Base-by-base conservation (phyloP, 2,797 vertebrate genomes). In the Pseudochromis fuscus region DNA sequence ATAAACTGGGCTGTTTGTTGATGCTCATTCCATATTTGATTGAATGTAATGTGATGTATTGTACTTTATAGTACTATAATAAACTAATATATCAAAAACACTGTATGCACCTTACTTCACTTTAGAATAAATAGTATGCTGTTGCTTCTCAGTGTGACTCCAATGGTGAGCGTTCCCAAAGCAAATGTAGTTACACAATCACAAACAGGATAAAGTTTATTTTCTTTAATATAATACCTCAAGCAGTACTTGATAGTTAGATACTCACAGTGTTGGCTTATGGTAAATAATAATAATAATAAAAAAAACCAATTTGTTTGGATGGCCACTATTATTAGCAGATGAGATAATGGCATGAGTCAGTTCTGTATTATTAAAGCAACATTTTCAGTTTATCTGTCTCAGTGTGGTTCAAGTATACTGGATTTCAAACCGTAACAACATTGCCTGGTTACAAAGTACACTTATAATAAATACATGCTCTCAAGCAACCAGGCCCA, bases 51-150 rank as follows among this genome's bases (percentile, higher is more conserved):
- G 19, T 51, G 18, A 11, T 27, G 42, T 35, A 25, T 19, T 37
- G 37, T 9, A 51, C n/a, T 30, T 18, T 75, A 25, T 60, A n/a
- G n/a, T n/a, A n/a, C n/a, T n/a, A n/a, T 38, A 69, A 55, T 4
- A 51, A 18, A 24, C 12, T 48, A 25, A 27, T 16, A n/a, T 19
- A 40, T 2, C 3, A 57, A 40, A 51, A 18, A 16, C n/a, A 9
- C 44, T 71, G 3, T 64, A 24, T 83, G 73, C 60, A 87, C 77
- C 81, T 79, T 10, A 65, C 33, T 60, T 69, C 83, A 48, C 84
- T 70, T 28, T 37, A 42, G 5, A 89, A 86, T 91, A 85, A 91
- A 92, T 67, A 51, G 48, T 59, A 7, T 52, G 53, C 72, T 75
- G 51, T 65, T 79, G 44, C 57, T 49, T 55, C 45, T 75, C 25